Percentiles rank a stretch among this genome's conserved stretches.
phyloP scores from a whole-genome alignment of 2,113 vertebrate genomes.

The Cairina moschata region DNA sequence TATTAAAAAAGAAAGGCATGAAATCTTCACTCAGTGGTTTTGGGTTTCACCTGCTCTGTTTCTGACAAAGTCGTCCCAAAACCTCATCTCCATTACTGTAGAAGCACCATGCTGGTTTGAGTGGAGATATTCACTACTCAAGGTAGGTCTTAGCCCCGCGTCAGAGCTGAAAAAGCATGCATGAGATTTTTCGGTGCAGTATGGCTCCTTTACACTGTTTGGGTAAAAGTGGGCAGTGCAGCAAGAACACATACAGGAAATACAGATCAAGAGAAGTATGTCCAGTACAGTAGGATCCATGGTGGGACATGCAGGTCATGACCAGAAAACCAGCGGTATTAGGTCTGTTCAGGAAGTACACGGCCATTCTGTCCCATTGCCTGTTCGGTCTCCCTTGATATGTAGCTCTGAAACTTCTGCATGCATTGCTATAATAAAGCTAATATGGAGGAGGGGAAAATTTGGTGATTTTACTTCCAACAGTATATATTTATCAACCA shows the following conservation, averaged over 20 bases:
- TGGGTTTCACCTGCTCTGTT: background rate
- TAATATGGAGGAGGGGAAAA: background rate
- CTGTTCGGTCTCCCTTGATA: background rate
- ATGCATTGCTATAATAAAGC: background rate
- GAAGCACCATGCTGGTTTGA: background rate
- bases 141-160: background rate
- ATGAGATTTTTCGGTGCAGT: background rate
- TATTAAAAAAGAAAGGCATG: background rate
- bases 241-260: background rate
- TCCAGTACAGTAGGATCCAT: background rate
- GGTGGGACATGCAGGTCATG: background rate
- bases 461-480: background rate
- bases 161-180: background rate
- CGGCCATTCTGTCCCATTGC: background rate
- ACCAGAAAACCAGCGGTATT: background rate
- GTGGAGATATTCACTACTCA: accelerated
- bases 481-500: background rate
- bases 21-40: background rate
- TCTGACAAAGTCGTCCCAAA: background rate
- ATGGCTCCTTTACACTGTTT: background rate
- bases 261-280: background rate
- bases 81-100: background rate
- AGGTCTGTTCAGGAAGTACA: background rate
- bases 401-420: too few species aligned
- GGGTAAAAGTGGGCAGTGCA: background rate